A percentile compares a stretch with the other conserved stretches of the same genome.
Conservation (phyloP, 1,140 invertebrate genomes). For the Eurosta solidaginis region DNA sequence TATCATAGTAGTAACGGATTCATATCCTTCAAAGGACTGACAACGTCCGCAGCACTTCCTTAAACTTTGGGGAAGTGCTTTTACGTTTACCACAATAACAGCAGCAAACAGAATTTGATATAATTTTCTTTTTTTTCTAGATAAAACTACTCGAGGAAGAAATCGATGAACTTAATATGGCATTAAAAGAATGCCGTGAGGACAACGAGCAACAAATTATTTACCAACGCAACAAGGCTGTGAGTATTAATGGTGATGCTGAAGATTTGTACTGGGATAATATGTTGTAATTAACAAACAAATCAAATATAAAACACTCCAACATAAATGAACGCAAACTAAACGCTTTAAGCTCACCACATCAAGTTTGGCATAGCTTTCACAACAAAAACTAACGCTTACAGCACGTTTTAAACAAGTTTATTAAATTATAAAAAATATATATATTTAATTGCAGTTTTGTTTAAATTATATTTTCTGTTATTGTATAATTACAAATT, state of each 20-base stretch:
- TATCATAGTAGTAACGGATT: too few species aligned
- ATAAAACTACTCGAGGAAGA: constrained; percentile 66
- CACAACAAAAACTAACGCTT: not conserved
- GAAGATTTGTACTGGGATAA: constrained; percentile 49
- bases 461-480: not conserved
- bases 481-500: not conserved
- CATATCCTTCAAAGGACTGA: not conserved
- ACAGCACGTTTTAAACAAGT: not conserved
- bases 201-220: constrained; percentile 69
- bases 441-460: not conserved
- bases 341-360: not conserved
- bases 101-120: not conserved
- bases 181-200: constrained; percentile 66
- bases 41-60: too few species aligned
- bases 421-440: not conserved
- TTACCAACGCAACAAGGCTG: constrained; percentile 68
- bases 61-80: not conserved
- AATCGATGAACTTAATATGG: constrained; percentile 67
- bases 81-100: not conserved
- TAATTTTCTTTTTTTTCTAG: constrained; percentile 41
- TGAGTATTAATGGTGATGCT: constrained; percentile 64
- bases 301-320: not conserved
- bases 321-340: not conserved
- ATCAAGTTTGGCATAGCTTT: not conserved
- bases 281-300: constrained; percentile 34